phyloP scores from a whole-genome alignment of 2,888 invertebrate genomes.

The Strigamia transsilvanica region DNA sequence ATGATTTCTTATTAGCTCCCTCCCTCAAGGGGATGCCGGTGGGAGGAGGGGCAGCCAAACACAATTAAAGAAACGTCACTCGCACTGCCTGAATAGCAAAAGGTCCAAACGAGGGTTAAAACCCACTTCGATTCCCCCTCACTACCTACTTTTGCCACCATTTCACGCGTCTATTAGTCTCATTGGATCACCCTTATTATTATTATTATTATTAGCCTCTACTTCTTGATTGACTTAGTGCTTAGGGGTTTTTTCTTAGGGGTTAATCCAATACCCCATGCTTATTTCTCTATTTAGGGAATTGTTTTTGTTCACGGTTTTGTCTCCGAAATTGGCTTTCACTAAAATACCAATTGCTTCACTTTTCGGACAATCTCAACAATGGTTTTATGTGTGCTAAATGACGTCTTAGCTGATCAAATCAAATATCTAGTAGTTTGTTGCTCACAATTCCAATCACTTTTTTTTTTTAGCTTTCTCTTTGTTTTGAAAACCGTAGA shows the following conservation, averaged over 20 bases:
- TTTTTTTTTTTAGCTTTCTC: too few species aligned
- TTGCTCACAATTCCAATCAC: too few species aligned
- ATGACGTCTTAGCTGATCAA: too few species aligned
- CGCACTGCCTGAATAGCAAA: conserved; percentile 27
- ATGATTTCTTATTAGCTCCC: conserved; percentile 56
- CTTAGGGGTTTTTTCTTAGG: background rate
- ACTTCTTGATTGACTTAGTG: background rate
- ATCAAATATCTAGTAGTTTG: too few species aligned
- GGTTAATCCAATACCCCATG: background rate
- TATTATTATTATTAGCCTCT: background rate
- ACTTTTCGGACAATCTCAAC: too few species aligned
- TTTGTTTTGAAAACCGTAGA: too few species aligned
- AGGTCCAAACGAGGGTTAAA: conserved; percentile 8
- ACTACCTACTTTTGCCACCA: background rate
- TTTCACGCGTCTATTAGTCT: conserved; percentile 8
- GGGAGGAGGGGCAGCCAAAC: conserved; percentile 19
- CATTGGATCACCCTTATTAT: background rate
- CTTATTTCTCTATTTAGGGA: too few species aligned
- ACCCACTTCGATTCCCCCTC: background rate
- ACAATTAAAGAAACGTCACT: conserved; percentile 45
- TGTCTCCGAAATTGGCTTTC: too few species aligned
- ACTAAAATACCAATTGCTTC: too few species aligned
- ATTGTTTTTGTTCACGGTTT: too few species aligned
- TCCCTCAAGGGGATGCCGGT: conserved; percentile 37
- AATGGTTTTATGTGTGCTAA: too few species aligned